Evolutionary conservation across 2,888 invertebrate species (phyloP), one percentile per base, ranked within the genome.

Genomic region (Muschampia plurimacula): DNA sequence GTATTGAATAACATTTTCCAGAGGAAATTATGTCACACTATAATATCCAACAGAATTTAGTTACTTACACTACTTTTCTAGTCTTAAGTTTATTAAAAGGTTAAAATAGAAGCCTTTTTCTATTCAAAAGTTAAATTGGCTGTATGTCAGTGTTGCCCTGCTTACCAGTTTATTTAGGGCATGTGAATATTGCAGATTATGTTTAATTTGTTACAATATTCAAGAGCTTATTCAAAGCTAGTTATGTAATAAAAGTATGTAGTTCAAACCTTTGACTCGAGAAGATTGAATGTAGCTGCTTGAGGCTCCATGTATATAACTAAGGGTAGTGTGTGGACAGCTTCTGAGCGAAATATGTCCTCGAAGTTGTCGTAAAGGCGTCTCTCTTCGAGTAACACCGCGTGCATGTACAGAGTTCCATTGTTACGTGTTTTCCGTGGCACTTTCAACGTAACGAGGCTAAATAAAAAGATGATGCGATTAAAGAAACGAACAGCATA

Each of bases 331-430:
- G 96, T 95, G 39, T 96, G 96, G 32, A 96, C 95, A 32, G 96
- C 95, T 49, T 96, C 96, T 10, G 94, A 95, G 22, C 94, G 94
- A 75, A 95, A 91, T 41, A 96, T 91, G 41, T 96, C 95, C 67
- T 94, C 90, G 86, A 96, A 96, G 28, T 89, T 87, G 79, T 92
- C 89, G 72, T 95, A 95, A 0, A 95, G 82, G 2, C 93, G 92
- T 49, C 84, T 91, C 32, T 91, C 89, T 44, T 95, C 95, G 74
- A 95, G 89, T 67, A 96, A 95, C 22, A 96, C 95, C 2, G 97
- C 95, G 87, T 98, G 97, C 83, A 98, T 95, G 84, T 95, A 97
- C 63, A 99, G 86, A 7, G 97, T 97, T 0, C 99, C 99, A 95
- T 99, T 99, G 73, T 96, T 96, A 13, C 97, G 95, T 0, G 97